Conservation (phyloP, 2,797 vertebrate species). For the Scarus forsteni region DNA sequence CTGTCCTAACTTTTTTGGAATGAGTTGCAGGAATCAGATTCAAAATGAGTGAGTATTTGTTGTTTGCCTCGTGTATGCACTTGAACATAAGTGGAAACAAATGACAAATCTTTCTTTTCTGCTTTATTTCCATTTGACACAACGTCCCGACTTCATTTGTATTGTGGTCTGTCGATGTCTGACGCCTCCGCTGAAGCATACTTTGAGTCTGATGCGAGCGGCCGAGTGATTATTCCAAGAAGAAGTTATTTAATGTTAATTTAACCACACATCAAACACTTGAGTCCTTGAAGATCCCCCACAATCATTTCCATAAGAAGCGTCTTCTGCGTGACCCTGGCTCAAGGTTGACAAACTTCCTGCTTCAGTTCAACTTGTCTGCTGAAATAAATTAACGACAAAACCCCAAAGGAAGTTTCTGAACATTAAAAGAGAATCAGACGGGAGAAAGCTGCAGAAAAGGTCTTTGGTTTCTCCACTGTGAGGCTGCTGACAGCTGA, state of each 20-base stretch:
- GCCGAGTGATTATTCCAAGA: slow-evolving; percentile 11
- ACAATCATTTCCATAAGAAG: slow-evolving; percentile 32
- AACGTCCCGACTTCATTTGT: no score
- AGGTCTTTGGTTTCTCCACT: slow-evolving; percentile 48
- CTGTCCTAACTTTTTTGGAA: no score
- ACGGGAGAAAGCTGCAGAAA: neutral
- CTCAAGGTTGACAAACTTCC: slow-evolving; percentile 52
- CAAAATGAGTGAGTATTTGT: no score
- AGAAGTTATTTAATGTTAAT: slow-evolving; percentile 16
- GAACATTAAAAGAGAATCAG: slow-evolving; percentile 28
- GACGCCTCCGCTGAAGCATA: neutral
- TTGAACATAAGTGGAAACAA: no score
- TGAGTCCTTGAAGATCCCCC: slow-evolving; percentile 34
- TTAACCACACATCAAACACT: slow-evolving; percentile 40
- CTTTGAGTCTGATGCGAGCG: neutral
- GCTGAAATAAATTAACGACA: slow-evolving; percentile 64
- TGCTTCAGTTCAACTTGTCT: slow-evolving; percentile 29
- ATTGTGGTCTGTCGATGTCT: neutral
- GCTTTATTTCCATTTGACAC: no score
- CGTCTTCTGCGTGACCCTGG: slow-evolving; percentile 35
- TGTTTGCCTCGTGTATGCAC: no score
- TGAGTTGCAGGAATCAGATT: no score
- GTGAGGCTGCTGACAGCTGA: slow-evolving; percentile 56
- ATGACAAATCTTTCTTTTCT: no score
- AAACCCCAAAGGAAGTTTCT: slow-evolving; percentile 41